phyloP scores from a whole-genome alignment of 1,140 invertebrate species.

The Bombus vancouverensis region DNA sequence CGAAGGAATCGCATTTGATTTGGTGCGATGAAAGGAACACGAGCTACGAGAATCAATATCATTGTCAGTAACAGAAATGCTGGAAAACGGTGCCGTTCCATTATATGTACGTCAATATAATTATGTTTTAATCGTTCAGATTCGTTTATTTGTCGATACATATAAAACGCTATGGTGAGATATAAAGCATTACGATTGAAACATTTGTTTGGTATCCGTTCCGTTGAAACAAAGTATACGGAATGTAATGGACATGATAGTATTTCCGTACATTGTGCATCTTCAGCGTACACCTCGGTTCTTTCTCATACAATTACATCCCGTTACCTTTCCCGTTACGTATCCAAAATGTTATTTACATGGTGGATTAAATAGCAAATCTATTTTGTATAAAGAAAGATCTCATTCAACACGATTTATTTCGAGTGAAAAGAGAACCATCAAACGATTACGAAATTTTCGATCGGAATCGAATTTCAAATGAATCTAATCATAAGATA shows the following conservation, averaged over 20 bases:
- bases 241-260: neutral
- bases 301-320: neutral
- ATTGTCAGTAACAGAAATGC: neutral
- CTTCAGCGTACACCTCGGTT: neutral
- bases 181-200: constrained; percentile 30
- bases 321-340: neutral
- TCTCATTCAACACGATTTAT: neutral
- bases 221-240: neutral
- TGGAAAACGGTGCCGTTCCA: neutral
- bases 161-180: constrained; percentile 24
- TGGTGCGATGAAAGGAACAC: neutral
- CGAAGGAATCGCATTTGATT: neutral
- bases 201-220: constrained; percentile 4
- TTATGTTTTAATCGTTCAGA: constrained; percentile 1
- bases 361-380: neutral
- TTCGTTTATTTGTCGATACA: constrained; percentile 51
- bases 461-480: neutral
- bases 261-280: neutral
- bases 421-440: neutral
- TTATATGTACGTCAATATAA: neutral
- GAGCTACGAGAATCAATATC: neutral
- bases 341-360: neutral
- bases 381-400: neutral
- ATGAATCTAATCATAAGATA: neutral
- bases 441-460: neutral